Percentiles rank a stretch among this genome's conserved stretches.
phyloP scores from a whole-genome alignment of 2,113 vertebrate species.

The Pelecanus crispus region DNA sequence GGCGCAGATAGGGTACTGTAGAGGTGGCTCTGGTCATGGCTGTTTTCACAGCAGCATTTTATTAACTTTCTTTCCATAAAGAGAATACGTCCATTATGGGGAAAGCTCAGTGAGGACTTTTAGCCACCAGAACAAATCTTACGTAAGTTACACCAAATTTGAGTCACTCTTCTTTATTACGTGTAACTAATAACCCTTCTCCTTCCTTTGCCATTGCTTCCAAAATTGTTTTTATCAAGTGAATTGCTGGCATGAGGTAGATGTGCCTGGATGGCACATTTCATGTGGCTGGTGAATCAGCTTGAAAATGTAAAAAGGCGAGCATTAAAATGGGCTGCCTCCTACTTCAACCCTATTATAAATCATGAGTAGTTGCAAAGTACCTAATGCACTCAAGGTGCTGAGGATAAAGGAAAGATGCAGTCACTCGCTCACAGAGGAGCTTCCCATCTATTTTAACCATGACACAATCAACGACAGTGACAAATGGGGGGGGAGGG shows the following conservation, averaged over 20 bases:
- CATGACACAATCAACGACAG: not conserved
- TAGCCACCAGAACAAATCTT: not conserved
- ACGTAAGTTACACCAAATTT: not conserved
- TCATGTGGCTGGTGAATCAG: not conserved
- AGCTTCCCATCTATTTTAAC: conserved; percentile 35
- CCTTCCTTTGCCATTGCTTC: not conserved
- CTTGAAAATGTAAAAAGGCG: not conserved
- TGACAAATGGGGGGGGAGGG: not conserved
- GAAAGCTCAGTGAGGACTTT: not conserved
- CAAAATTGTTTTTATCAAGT: not conserved
- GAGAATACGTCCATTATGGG: not conserved
- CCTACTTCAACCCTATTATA: not conserved
- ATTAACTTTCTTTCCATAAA: not conserved
- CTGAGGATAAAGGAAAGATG: not conserved
- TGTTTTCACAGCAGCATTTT: not conserved
- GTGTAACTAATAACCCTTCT: not conserved
- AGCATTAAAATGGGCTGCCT: not conserved
- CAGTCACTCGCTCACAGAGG: not conserved
- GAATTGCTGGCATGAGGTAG: not conserved
- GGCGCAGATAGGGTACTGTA: accelerated
- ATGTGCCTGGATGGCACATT: not conserved
- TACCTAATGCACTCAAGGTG: not conserved
- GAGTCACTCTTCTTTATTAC: not conserved
- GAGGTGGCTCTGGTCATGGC: not conserved
- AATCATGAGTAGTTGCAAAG: not conserved